These are phyloP conservation scores for Phyllotis vaccarum DNA, from an alignment of 2,797 vertebrate genomes.

Conservation along the genomic window DNA sequence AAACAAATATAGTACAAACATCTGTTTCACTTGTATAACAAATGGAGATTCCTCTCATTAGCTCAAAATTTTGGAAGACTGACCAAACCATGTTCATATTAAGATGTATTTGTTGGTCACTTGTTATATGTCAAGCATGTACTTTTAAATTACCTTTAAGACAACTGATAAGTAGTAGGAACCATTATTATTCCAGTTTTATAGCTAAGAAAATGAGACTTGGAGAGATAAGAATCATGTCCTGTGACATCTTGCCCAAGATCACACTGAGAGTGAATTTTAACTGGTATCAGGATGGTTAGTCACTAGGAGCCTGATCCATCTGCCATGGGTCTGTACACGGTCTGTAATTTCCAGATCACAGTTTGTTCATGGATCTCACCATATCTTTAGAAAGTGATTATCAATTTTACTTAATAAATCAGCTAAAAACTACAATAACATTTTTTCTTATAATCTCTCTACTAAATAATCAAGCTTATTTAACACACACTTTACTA, in stretches of 20 bases:
- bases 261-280: not conserved
- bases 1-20: not conserved
- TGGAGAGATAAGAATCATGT: not conserved
- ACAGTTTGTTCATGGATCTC: not conserved
- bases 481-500: not conserved
- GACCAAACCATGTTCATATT: not conserved
- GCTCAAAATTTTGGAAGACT: not conserved
- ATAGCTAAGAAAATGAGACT: constrained; percentile 41
- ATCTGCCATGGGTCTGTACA: not conserved
- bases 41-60: not conserved
- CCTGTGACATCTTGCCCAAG: not conserved
- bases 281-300: not conserved
- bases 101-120: not conserved
- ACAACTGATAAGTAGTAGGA: not conserved
- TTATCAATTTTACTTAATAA: not conserved
- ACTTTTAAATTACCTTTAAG: not conserved
- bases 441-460: not conserved
- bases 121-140: not conserved
- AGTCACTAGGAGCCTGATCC: not conserved
- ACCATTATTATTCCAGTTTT: not conserved
- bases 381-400: not conserved
- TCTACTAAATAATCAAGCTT: not conserved
- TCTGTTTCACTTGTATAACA: not conserved
- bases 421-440: not conserved
- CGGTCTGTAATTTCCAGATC: not conserved